Evolutionary conservation across 2,113 vertebrate genomes (phyloP).

Genomic region (Hymenochirus boettgeri): DNA sequence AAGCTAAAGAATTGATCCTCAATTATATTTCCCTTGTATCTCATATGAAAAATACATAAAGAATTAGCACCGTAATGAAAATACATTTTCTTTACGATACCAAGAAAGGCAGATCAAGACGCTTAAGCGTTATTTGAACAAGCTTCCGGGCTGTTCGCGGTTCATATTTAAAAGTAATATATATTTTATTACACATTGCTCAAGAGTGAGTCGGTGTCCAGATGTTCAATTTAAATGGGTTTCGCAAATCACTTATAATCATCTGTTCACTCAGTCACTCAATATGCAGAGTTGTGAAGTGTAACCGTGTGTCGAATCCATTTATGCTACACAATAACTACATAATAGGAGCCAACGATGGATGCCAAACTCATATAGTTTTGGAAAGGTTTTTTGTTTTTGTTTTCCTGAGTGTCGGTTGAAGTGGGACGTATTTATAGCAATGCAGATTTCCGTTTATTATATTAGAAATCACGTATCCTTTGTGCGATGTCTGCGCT

Average conservation of each 20-base stretch:
- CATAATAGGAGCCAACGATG: neutral
- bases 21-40: too few relatives aligned
- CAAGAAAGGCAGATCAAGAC: neutral
- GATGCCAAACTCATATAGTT: neutral
- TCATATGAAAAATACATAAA: neutral
- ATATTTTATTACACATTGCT: conserved; percentile 12
- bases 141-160: neutral
- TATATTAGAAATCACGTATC: neutral
- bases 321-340: conserved; percentile 22
- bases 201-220: conserved; percentile 4
- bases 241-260: conserved; percentile 26
- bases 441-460: neutral
- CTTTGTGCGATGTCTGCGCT: neutral
- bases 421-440: conserved; percentile 2
- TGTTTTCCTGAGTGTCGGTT: neutral
- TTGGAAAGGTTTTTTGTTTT: too few relatives aligned
- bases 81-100: neutral
- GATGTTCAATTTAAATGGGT: conserved; percentile 27
- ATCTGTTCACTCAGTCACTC: conserved; percentile 18
- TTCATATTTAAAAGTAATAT: conserved; percentile 11
- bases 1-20: too few relatives aligned
- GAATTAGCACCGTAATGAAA: neutral
- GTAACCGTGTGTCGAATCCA: conserved; percentile 3
- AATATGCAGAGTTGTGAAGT: neutral
- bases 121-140: neutral